Evolutionary conservation across 2,888 invertebrate genomes (phyloP), one percentile per base, ranked within the genome.

Genomic region (Noctua janthe): DNA sequence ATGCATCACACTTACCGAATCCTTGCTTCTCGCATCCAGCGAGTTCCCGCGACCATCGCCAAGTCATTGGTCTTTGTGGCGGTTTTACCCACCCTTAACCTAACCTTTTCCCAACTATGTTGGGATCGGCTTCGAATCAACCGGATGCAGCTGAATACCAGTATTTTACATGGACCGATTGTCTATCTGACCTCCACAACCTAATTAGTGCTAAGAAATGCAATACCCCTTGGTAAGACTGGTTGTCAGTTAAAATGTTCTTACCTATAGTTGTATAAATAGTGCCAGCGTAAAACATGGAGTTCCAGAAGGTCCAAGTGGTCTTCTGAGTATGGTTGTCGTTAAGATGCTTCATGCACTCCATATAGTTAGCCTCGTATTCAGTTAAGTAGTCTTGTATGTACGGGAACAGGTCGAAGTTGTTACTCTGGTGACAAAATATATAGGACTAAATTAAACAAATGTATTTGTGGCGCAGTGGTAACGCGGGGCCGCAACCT

Each of bases 201-300:
- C 10, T 35, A 35, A 20, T 35, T 35, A 1, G 35, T 17, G 10
- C 10, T 64, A 10, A 66, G 20, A 10, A 66, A 39, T 66, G 17
- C 10, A 20, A 35, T 20, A 64, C 35, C 4, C 4, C 20, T 35
- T 64, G 20, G 64, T 35, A 64, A 64, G 35, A 17, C 64, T 35
- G 8, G 8, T 39, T 39, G 10, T 5, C 39, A 66, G 20, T 20
- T 20, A 20, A 66, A 23, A 20, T 66, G 17, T 56, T 47, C 79
- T 81, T 92, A 99, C 99, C 99, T 92, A 99, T 99, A 20, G 99
- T 99, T 20, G 99, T 99, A 91, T 98, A 99, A 92, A 99, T 98
- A 47, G 99, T 99, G 67, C 98, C 98, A 88, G 99, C 98, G 91
- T 98, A 99, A 90, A 99, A 99, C 95, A 99, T 98, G 0, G 99